Conservation (phyloP, 2,113 vertebrate genomes). For the Cynocephalus volans region DNA sequence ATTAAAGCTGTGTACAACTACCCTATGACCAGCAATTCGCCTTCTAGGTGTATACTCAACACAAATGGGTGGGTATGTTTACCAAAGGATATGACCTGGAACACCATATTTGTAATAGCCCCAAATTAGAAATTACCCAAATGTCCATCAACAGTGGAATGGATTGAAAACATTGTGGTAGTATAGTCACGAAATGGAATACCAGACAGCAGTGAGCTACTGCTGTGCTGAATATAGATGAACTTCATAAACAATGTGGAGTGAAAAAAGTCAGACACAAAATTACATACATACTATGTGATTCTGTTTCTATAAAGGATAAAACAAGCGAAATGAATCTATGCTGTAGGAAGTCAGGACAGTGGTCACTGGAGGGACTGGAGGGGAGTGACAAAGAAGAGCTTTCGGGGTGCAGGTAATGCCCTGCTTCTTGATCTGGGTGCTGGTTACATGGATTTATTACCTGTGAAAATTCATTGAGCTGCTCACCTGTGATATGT, state of each 20-base stretch:
- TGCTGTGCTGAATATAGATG: neutral
- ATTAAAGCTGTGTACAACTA: constrained; percentile 30
- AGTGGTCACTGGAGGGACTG: neutral
- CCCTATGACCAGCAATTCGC: neutral
- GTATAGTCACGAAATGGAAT: constrained; percentile 28
- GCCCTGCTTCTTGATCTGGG: constrained; percentile 15
- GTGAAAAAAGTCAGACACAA: neutral
- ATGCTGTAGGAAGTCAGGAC: neutral
- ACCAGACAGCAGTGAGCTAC: neutral
- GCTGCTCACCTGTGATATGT: neutral
- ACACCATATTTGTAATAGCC: constrained; percentile 10
- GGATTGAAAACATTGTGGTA: neutral
- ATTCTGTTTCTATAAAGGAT: neutral
- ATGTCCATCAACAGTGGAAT: neutral
- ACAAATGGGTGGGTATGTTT: constrained; percentile 41
- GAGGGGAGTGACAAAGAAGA: neutral
- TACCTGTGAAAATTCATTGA: constrained; percentile 23
- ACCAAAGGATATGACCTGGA: constrained; percentile 22
- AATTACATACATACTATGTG: neutral
- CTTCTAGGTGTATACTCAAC: constrained; percentile 4
- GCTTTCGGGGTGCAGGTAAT: neutral
- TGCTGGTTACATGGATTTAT: neutral
- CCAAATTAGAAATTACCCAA: constrained; percentile 20
- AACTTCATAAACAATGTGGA: neutral
- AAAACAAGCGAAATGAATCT: constrained; percentile 6